phyloP scores from a whole-genome alignment of 1,140 invertebrate genomes.

The Aphis craccivora region DNA sequence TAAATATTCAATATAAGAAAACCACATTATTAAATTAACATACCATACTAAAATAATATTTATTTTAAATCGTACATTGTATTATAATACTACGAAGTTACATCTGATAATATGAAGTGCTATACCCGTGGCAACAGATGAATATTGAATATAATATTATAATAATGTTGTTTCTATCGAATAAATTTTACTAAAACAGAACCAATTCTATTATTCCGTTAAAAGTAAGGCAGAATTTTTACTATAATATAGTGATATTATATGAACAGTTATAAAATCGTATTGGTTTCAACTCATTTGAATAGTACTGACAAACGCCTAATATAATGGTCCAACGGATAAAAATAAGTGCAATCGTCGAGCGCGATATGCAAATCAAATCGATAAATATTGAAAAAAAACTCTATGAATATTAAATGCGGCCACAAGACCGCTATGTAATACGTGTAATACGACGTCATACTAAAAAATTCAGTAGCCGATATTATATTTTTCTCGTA shows the following conservation, averaged over 20 bases:
- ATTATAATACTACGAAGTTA: no score
- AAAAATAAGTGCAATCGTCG: background rate
- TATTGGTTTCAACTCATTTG: background rate
- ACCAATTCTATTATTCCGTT: background rate
- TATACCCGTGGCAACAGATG: no score
- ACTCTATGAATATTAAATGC: background rate
- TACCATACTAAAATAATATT: no score
- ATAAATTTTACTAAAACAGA: background rate
- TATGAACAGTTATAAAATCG: background rate
- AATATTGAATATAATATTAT: background rate
- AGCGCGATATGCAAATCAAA: background rate
- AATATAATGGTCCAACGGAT: background rate
- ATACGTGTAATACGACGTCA: background rate
- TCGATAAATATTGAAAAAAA: constrained; percentile 3
- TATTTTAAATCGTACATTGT: no score
- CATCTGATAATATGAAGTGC: no score
- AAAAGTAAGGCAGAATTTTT: background rate
- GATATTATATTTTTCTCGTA: constrained; percentile 1
- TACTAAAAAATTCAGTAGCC: background rate
- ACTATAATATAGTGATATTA: background rate
- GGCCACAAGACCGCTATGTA: background rate
- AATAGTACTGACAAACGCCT: background rate
- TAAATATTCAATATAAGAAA: background rate
- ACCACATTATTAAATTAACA: background rate
- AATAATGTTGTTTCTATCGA: background rate